phyloP scores from a whole-genome alignment of 2,888 invertebrate genomes.

The Drosophila bunnanda region DNA sequence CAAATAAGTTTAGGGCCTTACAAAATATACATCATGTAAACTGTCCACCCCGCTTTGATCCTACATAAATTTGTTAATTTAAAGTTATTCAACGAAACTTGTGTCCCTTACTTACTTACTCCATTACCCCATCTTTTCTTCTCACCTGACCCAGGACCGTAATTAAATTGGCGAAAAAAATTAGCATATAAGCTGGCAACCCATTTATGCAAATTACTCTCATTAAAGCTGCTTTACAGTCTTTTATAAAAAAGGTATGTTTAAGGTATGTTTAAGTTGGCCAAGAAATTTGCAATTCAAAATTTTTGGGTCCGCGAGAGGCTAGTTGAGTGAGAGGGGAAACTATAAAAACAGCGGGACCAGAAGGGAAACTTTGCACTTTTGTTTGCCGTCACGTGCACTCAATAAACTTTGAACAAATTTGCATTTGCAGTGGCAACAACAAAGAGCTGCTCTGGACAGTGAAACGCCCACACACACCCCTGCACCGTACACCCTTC shows the following conservation, averaged over 20 bases:
- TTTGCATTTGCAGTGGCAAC: slow-evolving; percentile 71
- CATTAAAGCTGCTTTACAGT: slow-evolving; percentile 31
- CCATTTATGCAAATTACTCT: slow-evolving; percentile 35
- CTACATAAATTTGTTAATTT: slow-evolving; percentile 11
- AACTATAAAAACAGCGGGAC: slow-evolving; percentile 27
- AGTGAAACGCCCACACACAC: slow-evolving; percentile 23
- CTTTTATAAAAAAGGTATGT: slow-evolving; percentile 17
- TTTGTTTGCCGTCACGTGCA: slow-evolving; percentile 80
- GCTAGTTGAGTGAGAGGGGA: slow-evolving; percentile 25
- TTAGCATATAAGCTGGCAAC: slow-evolving; percentile 34
- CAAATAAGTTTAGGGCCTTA: not conserved
- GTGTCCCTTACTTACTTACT: not conserved
- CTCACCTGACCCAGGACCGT: slow-evolving; percentile 18
- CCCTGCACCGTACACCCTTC: not conserved
- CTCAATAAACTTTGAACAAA: slow-evolving; percentile 81
- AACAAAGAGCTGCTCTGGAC: slow-evolving; percentile 29
- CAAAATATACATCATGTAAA: not conserved
- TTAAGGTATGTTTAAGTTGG: slow-evolving; percentile 34
- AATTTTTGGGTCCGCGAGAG: slow-evolving; percentile 7
- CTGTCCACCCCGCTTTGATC: not conserved
- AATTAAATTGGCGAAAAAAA: slow-evolving; percentile 37
- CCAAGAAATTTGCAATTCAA: slow-evolving; percentile 50
- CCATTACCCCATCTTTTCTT: not conserved
- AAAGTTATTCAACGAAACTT: slow-evolving; percentile 4
- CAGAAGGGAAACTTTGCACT: slow-evolving; percentile 67